These are phyloP conservation scores for Ctena decussata DNA, from an alignment of 2,888 invertebrate genomes.

Conservation along the genomic window DNA sequence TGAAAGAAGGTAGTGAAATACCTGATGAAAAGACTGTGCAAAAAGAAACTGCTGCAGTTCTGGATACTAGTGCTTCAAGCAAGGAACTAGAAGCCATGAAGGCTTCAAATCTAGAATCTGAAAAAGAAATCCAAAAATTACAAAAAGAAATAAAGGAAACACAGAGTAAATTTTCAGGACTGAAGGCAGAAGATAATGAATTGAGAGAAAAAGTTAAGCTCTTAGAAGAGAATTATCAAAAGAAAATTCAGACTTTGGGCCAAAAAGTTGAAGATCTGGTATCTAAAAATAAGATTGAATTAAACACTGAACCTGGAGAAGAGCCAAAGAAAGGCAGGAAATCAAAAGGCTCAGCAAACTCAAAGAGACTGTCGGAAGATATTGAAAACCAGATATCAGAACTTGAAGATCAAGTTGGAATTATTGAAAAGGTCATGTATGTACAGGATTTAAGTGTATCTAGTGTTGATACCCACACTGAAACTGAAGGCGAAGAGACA, in stretches of 20 bases:
- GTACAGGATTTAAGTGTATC: constrained; percentile 57
- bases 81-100: constrained; percentile 69
- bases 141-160: constrained; percentile 73
- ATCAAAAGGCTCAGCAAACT: constrained; percentile 11
- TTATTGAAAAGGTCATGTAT: constrained; percentile 73
- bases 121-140: constrained; percentile 74
- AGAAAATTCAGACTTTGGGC: constrained; percentile 93
- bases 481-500: constrained; percentile 59
- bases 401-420: constrained; percentile 74
- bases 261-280: constrained; percentile 95
- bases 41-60: constrained; percentile 18
- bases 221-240: constrained; percentile 88
- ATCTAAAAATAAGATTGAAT: constrained; percentile 41
- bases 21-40: neutral
- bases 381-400: constrained; percentile 75
- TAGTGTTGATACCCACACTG: constrained; percentile 54
- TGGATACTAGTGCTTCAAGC: constrained; percentile 15
- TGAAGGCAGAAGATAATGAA: constrained; percentile 71
- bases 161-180: constrained; percentile 66
- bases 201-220: constrained; percentile 88
- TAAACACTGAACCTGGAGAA: constrained; percentile 15
- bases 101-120: constrained; percentile 74
- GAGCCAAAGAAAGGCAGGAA: constrained; percentile 27
- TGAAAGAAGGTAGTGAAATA: constrained; percentile 70
- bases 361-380: constrained; percentile 60